Base-by-base conservation (phyloP, 2,797 vertebrate species). In the Natrix natrix region DNA sequence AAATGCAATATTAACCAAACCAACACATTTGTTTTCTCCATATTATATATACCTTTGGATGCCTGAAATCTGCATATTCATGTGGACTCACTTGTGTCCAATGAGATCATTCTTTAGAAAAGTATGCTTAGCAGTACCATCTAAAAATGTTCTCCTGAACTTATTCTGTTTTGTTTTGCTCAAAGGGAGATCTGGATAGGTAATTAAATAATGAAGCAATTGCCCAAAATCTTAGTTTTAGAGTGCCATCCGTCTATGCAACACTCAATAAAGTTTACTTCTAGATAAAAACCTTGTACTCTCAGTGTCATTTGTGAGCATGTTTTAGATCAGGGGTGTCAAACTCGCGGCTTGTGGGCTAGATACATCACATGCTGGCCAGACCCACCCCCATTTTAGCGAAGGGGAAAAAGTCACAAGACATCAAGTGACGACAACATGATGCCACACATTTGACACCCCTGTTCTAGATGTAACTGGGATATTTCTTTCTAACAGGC, bases 401-500 rank as follows among this genome's bases (percentile, higher is more conserved):
- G 3, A 63, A 13, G 10, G 26, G 17, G 13, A 3, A 26, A 61
- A 61, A 26, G 24, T 61, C 3, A 2, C 1, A 1, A 61, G 26
- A 61, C 1, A 0, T 26, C 24, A 61, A 10, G 1, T 61, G 60
- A 61, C 8, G 3, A 61, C 22, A 61, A 11, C 1, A 0, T 61
- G 60, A 61, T 1, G 1, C 24, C 24, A 3, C 4, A 4, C 28
- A 11, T 63, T 63, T 63, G 11, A 63, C 61, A 12, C 26, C 8
- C 26, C 26, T 63, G 61, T 63, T 63, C 8, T 74, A 28, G 55
- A n/a, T 88, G 2, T 28, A 59, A 93, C 22, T 61, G 20, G 59
- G 87, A 5, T 37, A 55, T 91, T 48, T 91, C 83, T 20, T 59
- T 59, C 48, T 89, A 56, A 92, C 87, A 95, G 60, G 43, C 89